Percentiles rank a stretch among this genome's conserved stretches.
Conservation (phyloP, 2,797 vertebrate species). For the Tamandua tetradactyla region DNA sequence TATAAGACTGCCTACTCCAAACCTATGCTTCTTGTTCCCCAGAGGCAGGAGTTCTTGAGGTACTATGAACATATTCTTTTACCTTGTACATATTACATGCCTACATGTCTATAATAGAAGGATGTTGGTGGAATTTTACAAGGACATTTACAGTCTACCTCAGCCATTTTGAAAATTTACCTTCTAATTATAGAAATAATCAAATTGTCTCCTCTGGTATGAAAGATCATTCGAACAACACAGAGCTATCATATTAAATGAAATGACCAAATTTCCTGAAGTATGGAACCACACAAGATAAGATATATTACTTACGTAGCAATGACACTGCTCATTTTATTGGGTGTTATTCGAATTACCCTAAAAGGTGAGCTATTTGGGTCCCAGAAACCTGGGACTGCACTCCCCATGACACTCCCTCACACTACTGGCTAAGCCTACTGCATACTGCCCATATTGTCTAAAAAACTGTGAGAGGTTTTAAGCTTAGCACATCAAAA, state of each 20-base stretch:
- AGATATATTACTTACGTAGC: neutral
- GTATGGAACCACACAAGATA: neutral
- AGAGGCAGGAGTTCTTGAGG: neutral
- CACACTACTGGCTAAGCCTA: neutral
- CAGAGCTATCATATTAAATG: neutral
- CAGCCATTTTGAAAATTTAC: constrained; percentile 39
- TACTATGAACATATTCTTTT: neutral
- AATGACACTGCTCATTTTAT: constrained; percentile 1
- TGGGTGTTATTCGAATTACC: neutral
- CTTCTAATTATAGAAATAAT: constrained; percentile 3
- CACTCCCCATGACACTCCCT: neutral
- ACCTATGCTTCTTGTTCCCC: neutral
- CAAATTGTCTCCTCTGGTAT: neutral
- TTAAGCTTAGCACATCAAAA: constrained; percentile 5
- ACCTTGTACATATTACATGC: neutral
- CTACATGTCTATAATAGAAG: neutral
- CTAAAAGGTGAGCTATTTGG: neutral
- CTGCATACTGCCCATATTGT: neutral
- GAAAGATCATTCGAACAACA: constrained; percentile 39
- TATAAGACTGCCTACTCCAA: neutral
- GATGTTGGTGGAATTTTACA: neutral
- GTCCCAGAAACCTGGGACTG: neutral
- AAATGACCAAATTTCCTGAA: neutral
- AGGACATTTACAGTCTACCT: neutral
- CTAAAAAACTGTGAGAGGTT: neutral